Percentiles rank a stretch among this genome's conserved stretches.
These are phyloP conservation scores for Sarcophaga variegata DNA, from an alignment of 2,888 invertebrate species.

Conservation along the genomic window DNA sequence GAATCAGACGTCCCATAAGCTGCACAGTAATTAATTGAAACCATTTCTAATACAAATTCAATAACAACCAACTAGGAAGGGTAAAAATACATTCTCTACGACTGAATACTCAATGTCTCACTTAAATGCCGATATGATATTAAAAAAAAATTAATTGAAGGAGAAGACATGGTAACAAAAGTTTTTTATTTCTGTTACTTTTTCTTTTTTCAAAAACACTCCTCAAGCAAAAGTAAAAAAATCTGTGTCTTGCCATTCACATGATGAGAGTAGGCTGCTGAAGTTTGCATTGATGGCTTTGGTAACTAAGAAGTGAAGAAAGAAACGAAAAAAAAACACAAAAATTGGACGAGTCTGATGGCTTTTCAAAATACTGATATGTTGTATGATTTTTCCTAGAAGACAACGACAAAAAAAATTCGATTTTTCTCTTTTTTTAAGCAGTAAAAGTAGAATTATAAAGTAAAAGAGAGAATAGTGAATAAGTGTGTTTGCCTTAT, in stretches of 20 bases:
- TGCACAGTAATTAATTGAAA: too few species aligned
- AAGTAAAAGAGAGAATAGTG: slow-evolving; percentile 33
- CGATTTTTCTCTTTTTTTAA: not conserved
- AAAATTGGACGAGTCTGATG: slow-evolving; percentile 2
- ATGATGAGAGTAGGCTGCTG: slow-evolving; percentile 2
- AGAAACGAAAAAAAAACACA: not conserved
- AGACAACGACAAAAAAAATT: slow-evolving; percentile 8
- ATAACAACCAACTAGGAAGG: too few species aligned
- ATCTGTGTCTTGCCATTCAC: not conserved
- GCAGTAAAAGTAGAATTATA: not conserved
- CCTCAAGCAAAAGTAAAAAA: not conserved
- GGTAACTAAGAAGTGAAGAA: not conserved
- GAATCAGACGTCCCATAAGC: accelerated
- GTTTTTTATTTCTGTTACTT: too few species aligned
- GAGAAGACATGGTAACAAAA: too few species aligned
- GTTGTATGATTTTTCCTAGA: slow-evolving; percentile 7
- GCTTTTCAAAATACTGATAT: slow-evolving; percentile 37
- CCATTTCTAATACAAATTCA: too few species aligned
- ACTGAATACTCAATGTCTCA: too few species aligned
- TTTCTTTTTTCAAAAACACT: not conserved
- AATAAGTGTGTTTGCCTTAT: slow-evolving; percentile 72
- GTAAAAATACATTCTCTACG: too few species aligned
- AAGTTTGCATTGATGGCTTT: slow-evolving; percentile 35
- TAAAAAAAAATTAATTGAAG: too few species aligned
- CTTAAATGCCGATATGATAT: too few species aligned